phyloP scores from a whole-genome alignment of 2,888 invertebrate species.

The Thymelicus sylvestris region DNA sequence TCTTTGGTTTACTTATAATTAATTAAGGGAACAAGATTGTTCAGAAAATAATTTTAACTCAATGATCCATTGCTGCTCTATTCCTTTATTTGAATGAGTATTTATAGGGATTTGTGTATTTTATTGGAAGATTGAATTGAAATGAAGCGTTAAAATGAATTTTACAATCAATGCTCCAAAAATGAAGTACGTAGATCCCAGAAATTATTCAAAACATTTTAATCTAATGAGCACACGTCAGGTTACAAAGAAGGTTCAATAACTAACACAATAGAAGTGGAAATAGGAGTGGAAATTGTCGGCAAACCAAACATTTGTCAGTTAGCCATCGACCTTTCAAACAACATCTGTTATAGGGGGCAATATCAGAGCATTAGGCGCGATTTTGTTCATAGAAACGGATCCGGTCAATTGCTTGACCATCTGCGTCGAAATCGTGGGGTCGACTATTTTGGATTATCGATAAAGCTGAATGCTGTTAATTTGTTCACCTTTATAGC shows the following conservation, averaged over 20 bases:
- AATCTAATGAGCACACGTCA: slow-evolving; percentile 6
- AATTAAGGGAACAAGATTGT: too few species aligned
- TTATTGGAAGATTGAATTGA: too few species aligned
- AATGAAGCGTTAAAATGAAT: too few species aligned
- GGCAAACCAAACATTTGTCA: slow-evolving; percentile 39
- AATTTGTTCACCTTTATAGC: neutral
- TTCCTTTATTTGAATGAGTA: too few species aligned
- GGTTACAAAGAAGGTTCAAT: slow-evolving; percentile 10
- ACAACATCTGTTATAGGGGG: slow-evolving; percentile 62
- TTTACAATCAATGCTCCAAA: too few species aligned
- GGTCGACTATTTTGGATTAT: neutral
- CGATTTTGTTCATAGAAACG: slow-evolving; percentile 65
- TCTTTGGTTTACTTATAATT: too few species aligned
- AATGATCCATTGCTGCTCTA: too few species aligned
- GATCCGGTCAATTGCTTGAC: slow-evolving; percentile 74
- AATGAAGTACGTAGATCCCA: too few species aligned
- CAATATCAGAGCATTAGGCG: slow-evolving; percentile 68
- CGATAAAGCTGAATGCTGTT: neutral
- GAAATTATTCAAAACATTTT: too few species aligned
- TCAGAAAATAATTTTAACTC: too few species aligned
- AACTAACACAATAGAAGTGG: slow-evolving; percentile 28
- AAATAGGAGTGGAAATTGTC: slow-evolving; percentile 18
- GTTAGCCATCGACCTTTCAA: slow-evolving; percentile 42
- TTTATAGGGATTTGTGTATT: too few species aligned
- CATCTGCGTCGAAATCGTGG: slow-evolving; percentile 64